Base-by-base conservation (phyloP, 2,113 vertebrate species). In the Gobius niger region DNA sequence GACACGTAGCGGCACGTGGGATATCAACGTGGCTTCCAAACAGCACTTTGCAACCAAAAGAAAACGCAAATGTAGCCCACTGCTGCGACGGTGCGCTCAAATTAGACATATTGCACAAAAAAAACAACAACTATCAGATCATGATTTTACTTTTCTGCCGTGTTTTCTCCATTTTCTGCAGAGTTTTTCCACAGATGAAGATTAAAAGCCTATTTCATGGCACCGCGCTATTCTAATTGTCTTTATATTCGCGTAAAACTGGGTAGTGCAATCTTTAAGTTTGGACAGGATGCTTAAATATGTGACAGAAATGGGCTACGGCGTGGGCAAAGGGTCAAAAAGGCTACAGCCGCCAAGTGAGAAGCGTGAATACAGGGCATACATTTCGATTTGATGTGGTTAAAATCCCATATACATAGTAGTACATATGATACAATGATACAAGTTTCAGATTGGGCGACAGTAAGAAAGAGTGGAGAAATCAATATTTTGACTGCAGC, bases 41-140 rank as follows among this genome's bases (percentile, higher is more conserved):
- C 82, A 85, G 82, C 82, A 88, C 80, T 80, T 82, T 83, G 86
- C 87, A 88, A 86, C 82, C 77, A 71, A 81, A 67, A 59, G 70
- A 70, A 19, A 52, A 40, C 1, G 56, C 24, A 34, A 59, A 41
- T 40, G 9, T 8, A 60, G 56, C 56, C 56, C 56, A n/a, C n/a
- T 66, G 62, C 78, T 70, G 76, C 5, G 67, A 81, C 56, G 88
- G 89, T 88, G 89, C 82, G 83, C 68, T 79, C 57, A 81, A 75
- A 82, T 67, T 68, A 83, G 46, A 42, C n/a, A 34, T 42, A 60
- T 42, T 42, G 40, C 34, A 40, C 42, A 10, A 56, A 34, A 13
- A 13, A 56, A 7, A 9, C 12, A 18, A 56, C 5, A 34, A 24
- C 24, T 34, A 34, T 34, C 24, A 34, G 24, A 34, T 34, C 2